Conservation (phyloP, 2,888 invertebrate genomes). For the Lottia gigantea region DNA sequence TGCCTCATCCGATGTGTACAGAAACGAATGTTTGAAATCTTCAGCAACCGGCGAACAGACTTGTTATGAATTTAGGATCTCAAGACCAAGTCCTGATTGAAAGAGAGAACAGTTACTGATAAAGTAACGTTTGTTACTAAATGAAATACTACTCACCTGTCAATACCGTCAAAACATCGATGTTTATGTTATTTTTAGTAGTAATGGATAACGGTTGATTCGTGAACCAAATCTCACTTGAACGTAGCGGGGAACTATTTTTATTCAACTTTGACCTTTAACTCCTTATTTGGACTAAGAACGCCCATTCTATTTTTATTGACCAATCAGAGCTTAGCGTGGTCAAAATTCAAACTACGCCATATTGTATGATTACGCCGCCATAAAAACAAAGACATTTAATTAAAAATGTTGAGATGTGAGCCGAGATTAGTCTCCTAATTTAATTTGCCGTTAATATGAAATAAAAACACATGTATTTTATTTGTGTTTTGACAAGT, state of each 20-base stretch:
- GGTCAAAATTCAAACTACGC: neutral
- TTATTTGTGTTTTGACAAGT: no score
- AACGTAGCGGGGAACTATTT: conserved; percentile 8
- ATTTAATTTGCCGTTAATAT: no score
- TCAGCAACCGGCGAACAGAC: no score
- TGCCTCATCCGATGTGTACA: no score
- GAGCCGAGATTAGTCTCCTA: no score
- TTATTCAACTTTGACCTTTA: neutral
- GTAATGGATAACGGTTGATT: no score
- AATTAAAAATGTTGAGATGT: neutral
- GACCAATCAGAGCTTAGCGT: neutral
- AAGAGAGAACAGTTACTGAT: no score
- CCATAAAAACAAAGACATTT: conserved; percentile 6
- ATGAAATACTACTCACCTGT: neutral
- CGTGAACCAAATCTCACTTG: neutral
- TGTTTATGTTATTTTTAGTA: no score
- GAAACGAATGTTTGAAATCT: no score
- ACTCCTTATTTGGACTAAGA: neutral
- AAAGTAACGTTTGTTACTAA: neutral
- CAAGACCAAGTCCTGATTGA: no score
- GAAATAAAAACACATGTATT: no score
- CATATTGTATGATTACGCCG: neutral
- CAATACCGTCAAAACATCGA: neutral
- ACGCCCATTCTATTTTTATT: neutral
- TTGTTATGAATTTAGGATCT: no score